Evolutionary conservation across 2,888 invertebrate genomes (phyloP), one percentile per base, ranked within the genome.

Genomic region (Pyrocoelia pectoralis): DNA sequence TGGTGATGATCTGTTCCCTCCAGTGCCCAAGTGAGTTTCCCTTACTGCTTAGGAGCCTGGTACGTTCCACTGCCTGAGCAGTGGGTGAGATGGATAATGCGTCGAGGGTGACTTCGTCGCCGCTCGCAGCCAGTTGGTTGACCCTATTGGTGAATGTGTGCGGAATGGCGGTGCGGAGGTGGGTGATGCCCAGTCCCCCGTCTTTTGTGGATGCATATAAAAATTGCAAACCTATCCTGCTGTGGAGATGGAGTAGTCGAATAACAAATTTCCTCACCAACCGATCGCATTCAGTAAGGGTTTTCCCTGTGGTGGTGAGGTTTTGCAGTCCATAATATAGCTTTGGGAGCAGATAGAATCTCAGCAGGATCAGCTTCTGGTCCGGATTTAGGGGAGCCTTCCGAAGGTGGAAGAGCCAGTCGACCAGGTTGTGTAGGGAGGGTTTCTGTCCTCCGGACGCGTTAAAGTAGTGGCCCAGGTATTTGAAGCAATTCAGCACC

Each of bases 381-480:
- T 80, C 76, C 0, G 81, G 81, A n/a, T 59, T 81, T 80, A 0
- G 81, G 69, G 0, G 79, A 77, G 0, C 78, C 75, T 50, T 59
- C 57, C 2, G 61, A 55, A 38, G 80, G 50, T 73, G 72, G 0
- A 62, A 24, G 4, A 81, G 59, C 55, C 72, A 72, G 1, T 17
- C 19, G 15, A 53, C 55, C 1, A 68, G 56, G 54, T 65, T 68
- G 19, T 10, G 4, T 0, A 61, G 9, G 4, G 52, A 19, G 0
- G 68, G 70, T 13, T 56, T 64, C 2, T 6, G 24, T 2, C 49
- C 48, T 54, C 77, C 76, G 40, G 70, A 15, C 0, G 74, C 67
- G 17, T 56, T 54, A 51, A 74, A 76, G 6, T 73, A 65, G 0
- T 76, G 74, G 1, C 76, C 77, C 0, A 80, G 72, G 60, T 78